phyloP scores from a whole-genome alignment of 2,797 vertebrate genomes.

The Dendrocincla tyrannina region DNA sequence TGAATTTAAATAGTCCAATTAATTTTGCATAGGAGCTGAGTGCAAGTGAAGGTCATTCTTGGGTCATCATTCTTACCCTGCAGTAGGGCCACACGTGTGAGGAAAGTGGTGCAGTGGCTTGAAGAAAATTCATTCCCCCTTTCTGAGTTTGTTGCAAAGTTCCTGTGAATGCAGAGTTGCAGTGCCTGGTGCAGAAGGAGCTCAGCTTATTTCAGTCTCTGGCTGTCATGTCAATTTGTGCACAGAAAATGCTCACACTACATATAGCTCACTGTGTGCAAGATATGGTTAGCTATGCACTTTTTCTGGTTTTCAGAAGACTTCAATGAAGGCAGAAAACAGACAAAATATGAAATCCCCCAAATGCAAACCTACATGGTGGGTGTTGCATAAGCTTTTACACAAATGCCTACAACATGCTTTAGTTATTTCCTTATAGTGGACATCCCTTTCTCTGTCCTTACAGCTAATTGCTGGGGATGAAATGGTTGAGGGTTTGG shows the following conservation, averaged over 20 bases:
- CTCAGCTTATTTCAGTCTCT: background rate
- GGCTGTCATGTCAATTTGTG: background rate
- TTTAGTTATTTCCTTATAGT: background rate
- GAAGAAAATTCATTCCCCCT: background rate
- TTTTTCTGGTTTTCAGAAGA: background rate
- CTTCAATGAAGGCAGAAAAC: background rate
- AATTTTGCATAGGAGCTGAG: background rate
- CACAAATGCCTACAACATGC: background rate
- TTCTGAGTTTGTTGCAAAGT: background rate
- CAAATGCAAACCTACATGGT: background rate
- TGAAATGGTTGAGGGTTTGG: background rate
- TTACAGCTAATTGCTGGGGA: background rate
- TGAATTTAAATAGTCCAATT: constrained; percentile 41
- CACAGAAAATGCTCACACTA: background rate
- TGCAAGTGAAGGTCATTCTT: background rate
- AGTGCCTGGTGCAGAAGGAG: background rate
- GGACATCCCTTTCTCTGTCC: background rate
- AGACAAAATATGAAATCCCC: background rate
- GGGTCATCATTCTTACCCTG: background rate
- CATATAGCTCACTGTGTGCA: accelerated
- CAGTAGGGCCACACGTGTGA: background rate
- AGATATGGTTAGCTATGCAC: background rate
- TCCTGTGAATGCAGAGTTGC: background rate
- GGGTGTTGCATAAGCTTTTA: background rate
- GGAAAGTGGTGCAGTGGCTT: background rate